phyloP scores from a whole-genome alignment of 2,797 vertebrate genomes.

The Sebastiscus albofasciatus region DNA sequence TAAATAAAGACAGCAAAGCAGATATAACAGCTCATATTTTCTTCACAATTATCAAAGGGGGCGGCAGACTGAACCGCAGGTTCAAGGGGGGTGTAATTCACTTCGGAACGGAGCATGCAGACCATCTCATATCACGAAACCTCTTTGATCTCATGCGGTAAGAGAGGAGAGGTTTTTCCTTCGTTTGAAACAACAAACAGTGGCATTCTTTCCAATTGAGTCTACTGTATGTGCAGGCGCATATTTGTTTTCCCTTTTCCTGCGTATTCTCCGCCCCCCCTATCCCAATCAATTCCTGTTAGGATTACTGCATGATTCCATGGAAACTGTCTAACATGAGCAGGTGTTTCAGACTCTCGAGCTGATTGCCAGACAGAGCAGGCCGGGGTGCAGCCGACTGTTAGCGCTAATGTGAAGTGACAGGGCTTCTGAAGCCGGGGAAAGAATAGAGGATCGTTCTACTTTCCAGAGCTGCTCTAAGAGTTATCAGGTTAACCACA shows the following conservation, averaged over 20 bases:
- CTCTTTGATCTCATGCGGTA: slow-evolving; percentile 69
- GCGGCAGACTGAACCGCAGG: slow-evolving; percentile 37
- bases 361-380: slow-evolving; percentile 79
- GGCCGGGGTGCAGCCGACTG: slow-evolving; percentile 75
- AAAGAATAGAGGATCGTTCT: slow-evolving; percentile 51
- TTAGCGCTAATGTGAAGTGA: slow-evolving; percentile 75
- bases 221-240: slow-evolving; percentile 70
- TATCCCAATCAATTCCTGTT: slow-evolving; percentile 81
- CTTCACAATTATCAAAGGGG: slow-evolving; percentile 62
- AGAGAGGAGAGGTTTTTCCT: slow-evolving; percentile 60
- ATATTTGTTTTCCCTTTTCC: slow-evolving; percentile 71
- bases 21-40: slow-evolving; percentile 63
- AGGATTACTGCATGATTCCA: slow-evolving; percentile 82
- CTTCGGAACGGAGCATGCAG: slow-evolving; percentile 46
- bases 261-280: neutral
- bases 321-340: slow-evolving; percentile 80
- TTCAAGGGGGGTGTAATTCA: slow-evolving; percentile 42
- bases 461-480: slow-evolving; percentile 55
- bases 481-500: slow-evolving; percentile 73
- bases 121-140: slow-evolving; percentile 66
- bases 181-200: slow-evolving; percentile 76
- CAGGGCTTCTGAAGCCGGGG: slow-evolving; percentile 66
- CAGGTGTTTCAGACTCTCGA: slow-evolving; percentile 79
- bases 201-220: slow-evolving; percentile 80
- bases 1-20: slow-evolving; percentile 71